Base-by-base conservation (phyloP, 2,113 vertebrate species). In the Engraulis encrasicolus region DNA sequence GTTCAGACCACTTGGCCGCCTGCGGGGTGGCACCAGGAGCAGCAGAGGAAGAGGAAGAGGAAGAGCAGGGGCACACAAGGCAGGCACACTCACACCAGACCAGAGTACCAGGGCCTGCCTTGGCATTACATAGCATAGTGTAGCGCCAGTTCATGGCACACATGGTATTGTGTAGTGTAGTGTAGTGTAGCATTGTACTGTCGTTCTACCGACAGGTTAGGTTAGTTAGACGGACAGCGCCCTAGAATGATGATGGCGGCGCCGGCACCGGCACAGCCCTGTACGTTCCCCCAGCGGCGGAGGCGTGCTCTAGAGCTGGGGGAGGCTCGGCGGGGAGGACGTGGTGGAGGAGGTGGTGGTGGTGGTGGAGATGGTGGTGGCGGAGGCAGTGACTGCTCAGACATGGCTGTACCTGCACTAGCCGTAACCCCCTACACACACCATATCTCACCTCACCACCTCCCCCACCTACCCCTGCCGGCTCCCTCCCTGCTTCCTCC, bases 1-100 rank as follows among this genome's bases (percentile, higher is more conserved):
- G 91, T 94, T 95, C 95, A 94, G 92, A 91, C 94, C 89, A 95
- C 92, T 93, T 92, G 89, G 36, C 92, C 87, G 87, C 58, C 66
- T 74, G 27, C 31, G 23, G 31, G 27, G 66, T 74, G 31, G 66
- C 66, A 74, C 14, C 66, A 74, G 66, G 14, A 74, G 27, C 31
- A 17, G 61, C n/a, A n/a, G n/a, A n/a, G n/a, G n/a, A n/a, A n/a
- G n/a, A n/a, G n/a, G n/a, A n/a, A n/a, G 61, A 23, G 4, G n/a
- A 66, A 23, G 52, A 20, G 52, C 52, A 52, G 50, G 52, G 19
- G 58, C 58, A 45, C 50, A 45, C 81, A 80, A 37, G 27, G 84
- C 90, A 91, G 87, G 66, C 66, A 23, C 86, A 87, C 85, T 86
- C 79, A 78, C 4, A 45, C 4, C 40, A 45, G 87, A 88, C 84